These are phyloP conservation scores for Ditula angustiorana DNA, from an alignment of 2,888 invertebrate species.

Conservation along the genomic window DNA sequence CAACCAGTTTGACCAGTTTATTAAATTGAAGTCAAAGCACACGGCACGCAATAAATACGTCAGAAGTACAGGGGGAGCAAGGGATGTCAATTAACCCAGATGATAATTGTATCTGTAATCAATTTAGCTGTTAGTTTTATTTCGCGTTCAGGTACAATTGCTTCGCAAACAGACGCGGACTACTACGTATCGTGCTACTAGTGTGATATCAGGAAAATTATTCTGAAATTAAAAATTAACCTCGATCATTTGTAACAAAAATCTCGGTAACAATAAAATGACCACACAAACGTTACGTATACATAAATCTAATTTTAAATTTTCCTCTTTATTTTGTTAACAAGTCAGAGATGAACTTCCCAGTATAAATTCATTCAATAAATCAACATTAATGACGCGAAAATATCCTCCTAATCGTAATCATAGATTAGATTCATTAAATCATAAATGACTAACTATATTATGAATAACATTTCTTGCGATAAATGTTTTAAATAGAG, in stretches of 20 bases:
- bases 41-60: background rate
- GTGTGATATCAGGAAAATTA: background rate
- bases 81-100: background rate
- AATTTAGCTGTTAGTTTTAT: background rate
- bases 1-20: constrained; percentile 42
- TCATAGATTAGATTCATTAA: constrained; percentile 8
- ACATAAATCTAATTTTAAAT: background rate
- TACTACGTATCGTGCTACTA: background rate
- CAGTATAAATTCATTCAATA: background rate
- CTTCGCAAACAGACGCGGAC: background rate
- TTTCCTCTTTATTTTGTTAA: background rate
- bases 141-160: background rate
- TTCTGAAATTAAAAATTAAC: background rate
- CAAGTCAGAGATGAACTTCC: too few species aligned
- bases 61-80: background rate
- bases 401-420: background rate
- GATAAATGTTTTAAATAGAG: background rate
- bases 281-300: background rate
- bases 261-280: background rate
- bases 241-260: background rate
- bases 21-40: background rate
- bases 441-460: constrained; percentile 14
- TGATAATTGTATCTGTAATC: too few species aligned
- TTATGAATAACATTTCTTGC: background rate
- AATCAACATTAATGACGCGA: constrained; percentile 7